phyloP scores from a whole-genome alignment of 2,113 vertebrate species.

The Phalacrocorax brasilianus region DNA sequence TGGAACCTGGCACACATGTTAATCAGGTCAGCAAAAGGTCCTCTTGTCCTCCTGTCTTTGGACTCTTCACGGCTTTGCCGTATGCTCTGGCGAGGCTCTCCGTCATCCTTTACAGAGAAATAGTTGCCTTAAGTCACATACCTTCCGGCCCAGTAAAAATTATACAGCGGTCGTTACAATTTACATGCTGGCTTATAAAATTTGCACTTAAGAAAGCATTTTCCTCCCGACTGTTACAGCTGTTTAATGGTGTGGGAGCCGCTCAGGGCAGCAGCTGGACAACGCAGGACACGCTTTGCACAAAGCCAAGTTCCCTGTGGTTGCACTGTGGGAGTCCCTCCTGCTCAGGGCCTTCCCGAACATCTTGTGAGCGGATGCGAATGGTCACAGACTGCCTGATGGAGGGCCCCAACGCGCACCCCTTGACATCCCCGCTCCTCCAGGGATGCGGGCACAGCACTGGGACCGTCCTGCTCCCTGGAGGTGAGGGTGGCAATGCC shows the following conservation, averaged over 20 bases:
- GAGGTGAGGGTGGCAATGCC: not conserved
- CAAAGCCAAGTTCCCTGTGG: not conserved
- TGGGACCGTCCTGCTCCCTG: not conserved
- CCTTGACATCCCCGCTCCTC: not conserved
- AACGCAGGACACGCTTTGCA: not conserved
- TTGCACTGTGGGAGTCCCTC: fast-evolving
- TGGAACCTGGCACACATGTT: not conserved
- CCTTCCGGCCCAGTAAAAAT: not conserved
- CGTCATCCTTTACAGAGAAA: not conserved
- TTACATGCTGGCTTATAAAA: not conserved
- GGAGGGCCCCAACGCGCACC: fast-evolving
- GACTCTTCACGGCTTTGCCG: not conserved
- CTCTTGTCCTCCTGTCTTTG: not conserved
- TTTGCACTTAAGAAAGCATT: not conserved
- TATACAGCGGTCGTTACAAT: not conserved
- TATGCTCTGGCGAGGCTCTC: not conserved
- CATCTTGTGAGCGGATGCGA: fast-evolving
- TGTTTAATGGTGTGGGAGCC: not conserved
- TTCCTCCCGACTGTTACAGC: not conserved
- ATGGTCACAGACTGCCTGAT: fast-evolving
- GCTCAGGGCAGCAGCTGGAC: not conserved
- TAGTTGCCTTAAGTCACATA: fast-evolving
- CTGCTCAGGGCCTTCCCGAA: fast-evolving
- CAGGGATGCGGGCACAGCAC: fast-evolving
- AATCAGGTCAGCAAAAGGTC: not conserved